phyloP scores from a whole-genome alignment of 2,888 invertebrate genomes.

The Galerucella calmariensis region DNA sequence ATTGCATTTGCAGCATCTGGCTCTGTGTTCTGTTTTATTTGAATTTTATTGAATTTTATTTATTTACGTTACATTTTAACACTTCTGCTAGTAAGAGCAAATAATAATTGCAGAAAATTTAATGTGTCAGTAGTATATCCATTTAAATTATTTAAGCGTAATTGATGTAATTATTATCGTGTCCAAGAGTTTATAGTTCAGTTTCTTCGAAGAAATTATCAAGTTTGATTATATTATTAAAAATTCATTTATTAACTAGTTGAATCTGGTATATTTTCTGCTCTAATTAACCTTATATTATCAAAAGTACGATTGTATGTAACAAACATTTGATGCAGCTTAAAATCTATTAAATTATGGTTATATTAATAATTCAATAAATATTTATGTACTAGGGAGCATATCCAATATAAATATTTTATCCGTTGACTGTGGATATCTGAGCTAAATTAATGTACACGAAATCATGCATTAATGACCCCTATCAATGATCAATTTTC shows the following conservation, averaged over 20 bases:
- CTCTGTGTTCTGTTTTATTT: too few species aligned
- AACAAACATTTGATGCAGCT: not conserved
- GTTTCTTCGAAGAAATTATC: constrained; percentile 5
- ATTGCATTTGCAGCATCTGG: too few species aligned
- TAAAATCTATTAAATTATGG: not conserved
- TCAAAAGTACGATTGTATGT: constrained; percentile 17
- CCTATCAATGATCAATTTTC: too few species aligned
- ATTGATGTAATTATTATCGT: constrained; percentile 9
- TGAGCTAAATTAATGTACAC: too few species aligned
- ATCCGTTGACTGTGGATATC: too few species aligned
- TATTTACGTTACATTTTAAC: too few species aligned
- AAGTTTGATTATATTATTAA: constrained; percentile 10
- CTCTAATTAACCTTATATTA: constrained; percentile 31
- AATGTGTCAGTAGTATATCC: not conserved
- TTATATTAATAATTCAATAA: not conserved
- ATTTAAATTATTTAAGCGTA: constrained; percentile 10
- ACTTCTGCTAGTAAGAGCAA: too few species aligned
- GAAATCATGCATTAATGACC: too few species aligned
- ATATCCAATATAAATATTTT: too few species aligned
- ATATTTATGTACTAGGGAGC: too few species aligned
- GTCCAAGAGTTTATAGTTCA: constrained; percentile 32
- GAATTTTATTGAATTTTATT: too few species aligned
- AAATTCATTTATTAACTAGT: constrained; percentile 22
- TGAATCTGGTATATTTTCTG: constrained; percentile 19
- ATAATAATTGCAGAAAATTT: not conserved